A percentile compares a stretch with the other conserved stretches of the same genome.
Conservation (phyloP, 2,888 invertebrate species). For the Spodoptera picta region DNA sequence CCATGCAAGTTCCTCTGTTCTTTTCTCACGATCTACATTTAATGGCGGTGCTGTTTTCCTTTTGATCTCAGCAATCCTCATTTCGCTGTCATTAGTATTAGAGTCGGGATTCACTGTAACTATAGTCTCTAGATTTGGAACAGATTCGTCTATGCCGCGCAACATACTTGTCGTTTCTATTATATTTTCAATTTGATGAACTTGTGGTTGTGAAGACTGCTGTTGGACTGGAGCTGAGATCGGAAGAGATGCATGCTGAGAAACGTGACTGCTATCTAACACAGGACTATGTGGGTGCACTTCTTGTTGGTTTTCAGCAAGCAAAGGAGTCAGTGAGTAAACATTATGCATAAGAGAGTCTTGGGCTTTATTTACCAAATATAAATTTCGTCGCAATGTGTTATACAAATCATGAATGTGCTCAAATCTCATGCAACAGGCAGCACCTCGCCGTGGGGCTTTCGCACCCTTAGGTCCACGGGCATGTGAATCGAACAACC, state of each 20-base stretch:
- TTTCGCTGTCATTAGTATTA: neutral
- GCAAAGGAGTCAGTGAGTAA: no score
- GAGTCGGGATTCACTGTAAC: neutral
- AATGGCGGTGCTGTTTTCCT: neutral
- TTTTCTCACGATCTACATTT: neutral
- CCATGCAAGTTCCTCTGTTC: neutral
- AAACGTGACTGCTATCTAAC: no score
- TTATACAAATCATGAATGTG: neutral
- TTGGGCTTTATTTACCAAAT: neutral
- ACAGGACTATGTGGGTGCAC: no score
- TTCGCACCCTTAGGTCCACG: slow-evolving; percentile 29
- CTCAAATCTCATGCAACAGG: slow-evolving; percentile 13
- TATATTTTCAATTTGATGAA: no score
- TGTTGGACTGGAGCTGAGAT: no score
- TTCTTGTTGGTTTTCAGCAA: no score
- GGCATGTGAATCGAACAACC: slow-evolving; percentile 36
- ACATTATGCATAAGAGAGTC: no score
- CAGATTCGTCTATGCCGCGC: no score
- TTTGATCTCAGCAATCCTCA: neutral
- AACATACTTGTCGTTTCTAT: no score
- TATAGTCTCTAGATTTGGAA: no score
- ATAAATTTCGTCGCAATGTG: slow-evolving; percentile 20
- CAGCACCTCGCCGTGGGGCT: slow-evolving; percentile 27
- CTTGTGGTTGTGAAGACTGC: no score
- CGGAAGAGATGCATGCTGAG: no score